Evolutionary conservation across 2,888 invertebrate species (phyloP).

Genomic region (Drosophila hamatofila): DNA sequence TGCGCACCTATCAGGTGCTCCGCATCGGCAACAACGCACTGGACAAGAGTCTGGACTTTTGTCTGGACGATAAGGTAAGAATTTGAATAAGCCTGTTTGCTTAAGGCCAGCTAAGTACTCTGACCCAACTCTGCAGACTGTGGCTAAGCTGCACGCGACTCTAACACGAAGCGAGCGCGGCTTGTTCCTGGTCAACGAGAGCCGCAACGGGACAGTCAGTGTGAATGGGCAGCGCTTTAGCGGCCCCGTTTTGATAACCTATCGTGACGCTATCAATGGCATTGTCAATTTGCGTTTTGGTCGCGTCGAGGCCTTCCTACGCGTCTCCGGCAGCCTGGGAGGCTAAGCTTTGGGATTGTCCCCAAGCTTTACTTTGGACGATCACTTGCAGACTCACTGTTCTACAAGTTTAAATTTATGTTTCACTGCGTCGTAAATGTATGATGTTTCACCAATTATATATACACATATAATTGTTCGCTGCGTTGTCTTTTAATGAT

Average conservation of each 20-base stretch:
- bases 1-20: slow-evolving; percentile 48
- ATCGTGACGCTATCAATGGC: slow-evolving; percentile 41
- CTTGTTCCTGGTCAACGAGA: slow-evolving; percentile 49
- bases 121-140: slow-evolving; percentile 2
- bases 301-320: slow-evolving; percentile 33
- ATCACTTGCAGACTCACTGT: slow-evolving; percentile 4
- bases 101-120: background rate
- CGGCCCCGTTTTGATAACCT: slow-evolving; percentile 43
- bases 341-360: background rate
- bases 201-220: slow-evolving; percentile 29
- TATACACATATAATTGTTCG: background rate
- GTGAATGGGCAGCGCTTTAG: slow-evolving; percentile 42
- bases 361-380: background rate
- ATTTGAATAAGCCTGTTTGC: background rate
- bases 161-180: slow-evolving; percentile 45
- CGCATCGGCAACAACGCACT: slow-evolving; percentile 42
- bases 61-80: slow-evolving; percentile 41
- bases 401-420: slow-evolving; percentile 16
- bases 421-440: slow-evolving; percentile 3
- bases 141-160: slow-evolving; percentile 45
- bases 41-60: slow-evolving; percentile 39
- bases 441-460: slow-evolving; percentile 2
- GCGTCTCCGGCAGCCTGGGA: slow-evolving; percentile 44
- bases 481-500: background rate
- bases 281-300: slow-evolving; percentile 39